Evolutionary conservation across 2,113 vertebrate species (phyloP).

Genomic region (Clarias batrachus): DNA sequence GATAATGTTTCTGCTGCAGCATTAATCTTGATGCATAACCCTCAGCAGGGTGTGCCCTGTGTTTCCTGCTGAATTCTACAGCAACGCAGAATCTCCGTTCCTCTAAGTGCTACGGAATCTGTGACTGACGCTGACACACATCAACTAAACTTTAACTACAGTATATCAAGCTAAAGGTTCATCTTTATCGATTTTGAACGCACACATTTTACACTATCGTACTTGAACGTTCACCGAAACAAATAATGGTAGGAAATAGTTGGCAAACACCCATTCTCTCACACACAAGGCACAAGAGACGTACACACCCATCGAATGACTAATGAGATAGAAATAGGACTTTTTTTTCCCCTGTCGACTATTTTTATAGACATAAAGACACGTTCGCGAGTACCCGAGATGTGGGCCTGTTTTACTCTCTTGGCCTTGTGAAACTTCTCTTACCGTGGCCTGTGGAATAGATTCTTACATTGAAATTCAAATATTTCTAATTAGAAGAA

Average conservation of each 20-base stretch:
- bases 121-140: neutral
- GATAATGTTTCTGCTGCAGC: slow-evolving; percentile 32
- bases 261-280: slow-evolving; percentile 40
- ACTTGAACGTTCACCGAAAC: slow-evolving; percentile 38
- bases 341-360: slow-evolving; percentile 30
- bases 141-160: too few species aligned
- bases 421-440: slow-evolving; percentile 22
- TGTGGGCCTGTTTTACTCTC: slow-evolving; percentile 31
- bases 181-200: neutral
- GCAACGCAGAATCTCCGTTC: neutral
- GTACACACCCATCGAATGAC: slow-evolving; percentile 41
- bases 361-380: slow-evolving; percentile 42
- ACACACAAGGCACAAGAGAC: neutral
- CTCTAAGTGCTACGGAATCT: neutral
- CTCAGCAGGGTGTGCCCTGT: slow-evolving; percentile 1
- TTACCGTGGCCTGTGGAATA: slow-evolving; percentile 8
- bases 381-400: slow-evolving; percentile 28
- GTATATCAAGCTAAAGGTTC: neutral
- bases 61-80: slow-evolving; percentile 2
- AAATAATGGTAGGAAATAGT: slow-evolving; percentile 55
- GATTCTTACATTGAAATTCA: slow-evolving; percentile 3
- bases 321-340: slow-evolving; percentile 44
- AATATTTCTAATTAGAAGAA: slow-evolving; percentile 17
- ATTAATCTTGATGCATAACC: slow-evolving; percentile 29
- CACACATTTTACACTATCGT: neutral